These are phyloP conservation scores for Acanthopagrus latus DNA, from an alignment of 2,797 vertebrate genomes.

Conservation along the genomic window DNA sequence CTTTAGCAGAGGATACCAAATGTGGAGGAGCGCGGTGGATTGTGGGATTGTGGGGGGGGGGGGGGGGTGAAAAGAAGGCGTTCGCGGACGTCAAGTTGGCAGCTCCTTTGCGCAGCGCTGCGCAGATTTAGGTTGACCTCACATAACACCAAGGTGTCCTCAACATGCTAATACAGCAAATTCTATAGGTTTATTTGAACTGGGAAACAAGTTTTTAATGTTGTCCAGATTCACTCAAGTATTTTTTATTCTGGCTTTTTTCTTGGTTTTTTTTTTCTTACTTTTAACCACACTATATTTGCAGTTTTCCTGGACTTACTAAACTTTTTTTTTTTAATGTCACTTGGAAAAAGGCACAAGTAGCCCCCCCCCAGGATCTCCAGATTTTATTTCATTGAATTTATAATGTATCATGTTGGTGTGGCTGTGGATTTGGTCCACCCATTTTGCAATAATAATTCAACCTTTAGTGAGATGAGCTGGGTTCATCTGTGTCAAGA, in stretches of 20 bases:
- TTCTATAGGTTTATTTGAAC: background rate
- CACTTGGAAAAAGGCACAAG: no score
- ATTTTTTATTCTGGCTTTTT: background rate
- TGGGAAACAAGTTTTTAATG: background rate
- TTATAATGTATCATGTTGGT: no score
- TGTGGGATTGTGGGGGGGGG: conserved; percentile 60
- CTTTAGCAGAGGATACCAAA: conserved; percentile 31
- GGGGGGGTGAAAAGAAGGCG: accelerated
- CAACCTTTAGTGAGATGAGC: conserved; percentile 7
- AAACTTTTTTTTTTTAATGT: background rate
- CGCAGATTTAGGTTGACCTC: background rate
- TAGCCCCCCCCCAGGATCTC: no score
- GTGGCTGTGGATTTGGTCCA: no score
- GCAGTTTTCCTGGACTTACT: background rate
- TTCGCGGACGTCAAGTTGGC: background rate
- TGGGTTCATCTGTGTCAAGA: background rate
- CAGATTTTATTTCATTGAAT: background rate
- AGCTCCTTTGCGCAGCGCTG: conserved; percentile 13
- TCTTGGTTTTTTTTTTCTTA: no score
- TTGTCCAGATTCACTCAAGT: background rate
- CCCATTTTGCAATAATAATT: background rate
- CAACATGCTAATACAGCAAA: background rate
- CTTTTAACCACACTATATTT: no score
- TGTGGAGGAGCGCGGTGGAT: conserved; percentile 64
- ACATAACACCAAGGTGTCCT: no score